Evolutionary conservation across 2,888 invertebrate genomes (phyloP).

Genomic region (Drosophila quinaria): DNA sequence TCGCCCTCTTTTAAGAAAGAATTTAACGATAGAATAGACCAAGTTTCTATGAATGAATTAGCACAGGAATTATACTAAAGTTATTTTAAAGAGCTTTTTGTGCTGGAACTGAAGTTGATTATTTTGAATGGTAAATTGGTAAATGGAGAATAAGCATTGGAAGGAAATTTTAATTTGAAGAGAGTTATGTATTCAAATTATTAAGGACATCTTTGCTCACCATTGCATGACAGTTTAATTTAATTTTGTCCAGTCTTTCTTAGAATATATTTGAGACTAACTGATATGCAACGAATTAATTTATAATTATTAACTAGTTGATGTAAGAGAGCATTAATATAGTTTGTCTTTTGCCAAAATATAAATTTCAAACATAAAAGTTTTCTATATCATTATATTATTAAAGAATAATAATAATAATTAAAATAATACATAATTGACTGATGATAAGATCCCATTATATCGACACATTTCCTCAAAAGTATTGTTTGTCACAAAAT

Average conservation of each 20-base stretch:
- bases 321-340: not conserved
- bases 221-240: too few species aligned
- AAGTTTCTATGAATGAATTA: conserved; percentile 49
- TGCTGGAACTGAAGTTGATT: not conserved
- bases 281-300: not conserved
- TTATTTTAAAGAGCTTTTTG: not conserved
- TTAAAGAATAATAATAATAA: too few species aligned
- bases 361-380: too few species aligned
- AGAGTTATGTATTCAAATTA: not conserved
- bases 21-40: conserved; percentile 11
- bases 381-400: too few species aligned
- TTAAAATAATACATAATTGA: too few species aligned
- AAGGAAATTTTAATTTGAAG: not conserved
- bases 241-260: too few species aligned
- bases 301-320: not conserved
- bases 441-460: too few species aligned
- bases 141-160: not conserved
- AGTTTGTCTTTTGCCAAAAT: not conserved
- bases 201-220: not conserved
- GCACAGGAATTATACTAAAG: conserved; percentile 15
- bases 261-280: not conserved
- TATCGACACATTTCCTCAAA: too few species aligned
- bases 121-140: too few species aligned
- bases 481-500: too few species aligned
- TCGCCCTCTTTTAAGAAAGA: not conserved